Base-by-base conservation (phyloP, 2,113 vertebrate species). In the Gallinago undulata region DNA sequence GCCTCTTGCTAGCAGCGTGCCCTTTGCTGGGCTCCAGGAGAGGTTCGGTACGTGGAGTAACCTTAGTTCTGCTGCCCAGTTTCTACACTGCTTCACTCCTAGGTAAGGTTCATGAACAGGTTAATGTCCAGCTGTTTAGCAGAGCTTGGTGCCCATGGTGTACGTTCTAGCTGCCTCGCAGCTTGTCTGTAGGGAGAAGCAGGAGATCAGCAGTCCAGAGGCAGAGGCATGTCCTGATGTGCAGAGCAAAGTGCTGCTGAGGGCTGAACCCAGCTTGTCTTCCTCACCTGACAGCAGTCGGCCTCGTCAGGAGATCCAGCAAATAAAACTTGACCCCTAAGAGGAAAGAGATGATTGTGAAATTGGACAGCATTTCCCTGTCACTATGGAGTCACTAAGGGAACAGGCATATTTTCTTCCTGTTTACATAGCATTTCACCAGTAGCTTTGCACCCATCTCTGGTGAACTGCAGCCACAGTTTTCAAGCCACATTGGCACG, bases 331-430 rank as follows among this genome's bases (percentile, higher is more conserved):
- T 45, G 80, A 73, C 47, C 75, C 23, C 0, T 2, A 31, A 37
- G 63, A 82, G 69, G 73, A 68, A 31, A 33, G 81, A n/a, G 39
- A 6, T 17, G n/a, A 18, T 70, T 86, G 93, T 95, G 94, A 83
- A 81, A 92, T 2, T 7, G 94, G 80, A 37, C 30, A 4, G 73
- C 53, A 21, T 68, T 95, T 81, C 83, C 48, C 37, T 4, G 85
- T 89, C 94, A 73, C 90, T 88, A 84, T 85, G 90, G 87, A 88
- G 93, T 93, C 88, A 84, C 94, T 87, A 68, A 56, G 94, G 88
- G 92, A 95, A 94, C 96, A 13, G 80, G 60, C 53, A 3, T 82
- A 39, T 95, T 90, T 94, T 87, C 79, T 94, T 95, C 92, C 86
- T 90, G 90, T 96, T 94, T 92, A 92, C 82, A 43, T 18, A 73